Conservation (phyloP, 2,113 vertebrate genomes). For the Oncorhynchus keta region DNA sequence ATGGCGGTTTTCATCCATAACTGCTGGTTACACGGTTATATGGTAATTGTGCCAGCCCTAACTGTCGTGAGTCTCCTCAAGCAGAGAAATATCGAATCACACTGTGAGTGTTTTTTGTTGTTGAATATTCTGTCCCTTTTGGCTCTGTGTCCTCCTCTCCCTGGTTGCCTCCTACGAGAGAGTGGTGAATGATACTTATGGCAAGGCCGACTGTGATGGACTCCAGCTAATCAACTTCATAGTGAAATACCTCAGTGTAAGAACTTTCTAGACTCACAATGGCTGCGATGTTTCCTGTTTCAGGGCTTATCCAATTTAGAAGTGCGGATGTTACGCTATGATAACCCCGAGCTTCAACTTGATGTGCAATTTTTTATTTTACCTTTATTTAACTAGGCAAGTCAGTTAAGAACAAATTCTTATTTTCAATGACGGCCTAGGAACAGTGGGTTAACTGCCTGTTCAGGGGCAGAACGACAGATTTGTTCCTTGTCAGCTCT, state of each 20-base stretch:
- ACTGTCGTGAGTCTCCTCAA: neutral
- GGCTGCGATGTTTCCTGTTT: neutral
- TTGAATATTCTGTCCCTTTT: neutral
- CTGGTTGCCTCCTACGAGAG: conserved; percentile 76
- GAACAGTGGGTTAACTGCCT: too few relatives aligned
- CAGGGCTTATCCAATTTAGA: neutral
- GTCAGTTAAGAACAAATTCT: too few relatives aligned
- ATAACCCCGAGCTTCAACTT: neutral
- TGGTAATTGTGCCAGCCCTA: too few relatives aligned
- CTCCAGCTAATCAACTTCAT: conserved; percentile 78
- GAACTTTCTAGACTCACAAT: conserved; percentile 23
- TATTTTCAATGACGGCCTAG: too few relatives aligned
- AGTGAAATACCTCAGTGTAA: conserved; percentile 78
- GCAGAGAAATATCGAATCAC: neutral
- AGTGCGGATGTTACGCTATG: neutral
- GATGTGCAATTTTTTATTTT: neutral
- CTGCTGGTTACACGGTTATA: too few relatives aligned
- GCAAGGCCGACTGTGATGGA: conserved; percentile 73
- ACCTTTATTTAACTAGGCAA: too few relatives aligned
- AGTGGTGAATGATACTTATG: conserved; percentile 76
- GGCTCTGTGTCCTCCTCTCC: conserved; percentile 4
- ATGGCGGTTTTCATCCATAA: too few relatives aligned
- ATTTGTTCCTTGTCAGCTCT: too few relatives aligned
- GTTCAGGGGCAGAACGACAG: too few relatives aligned
- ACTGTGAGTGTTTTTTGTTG: neutral